Percentiles rank a stretch among this genome's conserved stretches.
phyloP scores from a whole-genome alignment of 2,113 vertebrate genomes.

The Labeo catla region DNA sequence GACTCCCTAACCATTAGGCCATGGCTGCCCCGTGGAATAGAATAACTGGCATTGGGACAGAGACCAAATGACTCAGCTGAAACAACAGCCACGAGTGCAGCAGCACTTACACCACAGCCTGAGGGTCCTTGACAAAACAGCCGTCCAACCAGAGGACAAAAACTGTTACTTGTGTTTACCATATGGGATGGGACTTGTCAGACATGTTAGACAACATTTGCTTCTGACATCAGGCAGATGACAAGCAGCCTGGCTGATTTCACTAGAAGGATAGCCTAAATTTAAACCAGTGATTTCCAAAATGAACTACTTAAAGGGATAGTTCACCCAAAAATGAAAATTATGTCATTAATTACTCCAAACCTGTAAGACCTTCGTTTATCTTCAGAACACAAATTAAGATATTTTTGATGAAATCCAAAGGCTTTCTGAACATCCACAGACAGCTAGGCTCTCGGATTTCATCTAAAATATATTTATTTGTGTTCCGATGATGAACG shows the following conservation, averaged over 20 bases:
- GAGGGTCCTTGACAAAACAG: conserved; percentile 13
- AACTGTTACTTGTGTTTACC: neutral
- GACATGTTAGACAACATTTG: neutral
- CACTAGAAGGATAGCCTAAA: neutral
- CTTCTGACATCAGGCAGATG: neutral
- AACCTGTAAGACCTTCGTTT: no score
- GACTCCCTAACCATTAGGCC: no score
- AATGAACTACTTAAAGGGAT: neutral
- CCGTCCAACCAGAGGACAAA: neutral
- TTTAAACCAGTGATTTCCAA: neutral
- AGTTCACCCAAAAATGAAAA: no score
- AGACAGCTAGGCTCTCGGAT: no score
- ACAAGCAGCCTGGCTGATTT: neutral
- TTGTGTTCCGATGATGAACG: no score
- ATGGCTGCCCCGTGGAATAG: no score
- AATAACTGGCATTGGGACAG: conserved; percentile 9
- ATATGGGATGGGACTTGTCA: neutral
- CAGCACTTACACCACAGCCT: neutral
- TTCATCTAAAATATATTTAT: no score
- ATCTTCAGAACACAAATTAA: no score
- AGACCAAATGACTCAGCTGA: conserved; percentile 19
- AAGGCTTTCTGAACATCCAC: no score
- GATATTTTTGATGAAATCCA: no score
- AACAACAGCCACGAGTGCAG: neutral
- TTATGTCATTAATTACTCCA: no score